Conservation (phyloP, 2,797 vertebrate species). For the Australoheros facetus region DNA sequence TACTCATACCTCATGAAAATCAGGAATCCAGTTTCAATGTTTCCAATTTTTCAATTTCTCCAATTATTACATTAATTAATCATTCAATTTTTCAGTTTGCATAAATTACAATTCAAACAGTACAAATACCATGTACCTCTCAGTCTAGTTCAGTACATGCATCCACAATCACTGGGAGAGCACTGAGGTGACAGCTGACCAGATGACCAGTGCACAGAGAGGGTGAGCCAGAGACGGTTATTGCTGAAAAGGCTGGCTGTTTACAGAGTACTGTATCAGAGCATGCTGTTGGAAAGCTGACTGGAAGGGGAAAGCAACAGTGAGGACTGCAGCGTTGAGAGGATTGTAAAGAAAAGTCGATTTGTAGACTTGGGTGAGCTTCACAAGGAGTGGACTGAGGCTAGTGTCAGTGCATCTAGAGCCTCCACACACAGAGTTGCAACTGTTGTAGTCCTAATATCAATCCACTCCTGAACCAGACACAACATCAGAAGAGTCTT, state of each 20-base stretch:
- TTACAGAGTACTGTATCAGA: background rate
- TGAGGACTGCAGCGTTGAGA: background rate
- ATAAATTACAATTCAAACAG: background rate
- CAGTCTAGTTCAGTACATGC: background rate
- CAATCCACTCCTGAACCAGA: background rate
- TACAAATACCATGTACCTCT: background rate
- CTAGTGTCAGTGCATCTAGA: background rate
- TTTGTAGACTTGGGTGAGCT: background rate
- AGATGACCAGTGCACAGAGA: too few relatives aligned
- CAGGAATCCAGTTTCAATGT: background rate
- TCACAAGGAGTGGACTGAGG: background rate
- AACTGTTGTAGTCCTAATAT: background rate
- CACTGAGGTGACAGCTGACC: too few relatives aligned
- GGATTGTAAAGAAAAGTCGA: background rate
- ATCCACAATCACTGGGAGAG: background rate
- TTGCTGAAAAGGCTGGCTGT: background rate
- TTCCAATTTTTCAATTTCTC: too few relatives aligned
- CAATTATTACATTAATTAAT: background rate
- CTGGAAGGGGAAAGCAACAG: background rate
- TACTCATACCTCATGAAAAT: background rate
- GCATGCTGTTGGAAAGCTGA: background rate
- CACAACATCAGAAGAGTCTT: background rate
- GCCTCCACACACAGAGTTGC: too few relatives aligned
- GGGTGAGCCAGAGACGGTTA: background rate
- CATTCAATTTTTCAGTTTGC: background rate